Percentiles rank a stretch among this genome's conserved stretches.
Evolutionary conservation across 2,888 invertebrate species (phyloP).

Genomic region (Agelastica alni): DNA sequence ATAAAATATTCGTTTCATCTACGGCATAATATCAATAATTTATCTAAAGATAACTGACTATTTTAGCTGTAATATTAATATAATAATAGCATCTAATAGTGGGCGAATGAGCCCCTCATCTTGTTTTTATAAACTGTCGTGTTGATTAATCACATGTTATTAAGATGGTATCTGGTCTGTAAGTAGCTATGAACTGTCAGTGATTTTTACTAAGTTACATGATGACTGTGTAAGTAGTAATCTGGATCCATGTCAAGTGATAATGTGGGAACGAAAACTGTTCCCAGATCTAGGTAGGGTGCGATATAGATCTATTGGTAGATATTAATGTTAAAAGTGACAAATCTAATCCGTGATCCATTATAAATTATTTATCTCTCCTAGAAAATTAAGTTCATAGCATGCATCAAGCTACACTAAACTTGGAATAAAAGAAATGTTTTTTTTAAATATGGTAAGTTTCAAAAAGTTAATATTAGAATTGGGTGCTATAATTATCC

Average conservation of each 20-base stretch:
- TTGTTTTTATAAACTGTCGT: neutral
- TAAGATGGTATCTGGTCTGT: neutral
- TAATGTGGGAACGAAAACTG: constrained; percentile 3
- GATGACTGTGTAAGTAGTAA: constrained; percentile 1
- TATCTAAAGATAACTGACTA: no score
- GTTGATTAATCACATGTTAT: neutral
- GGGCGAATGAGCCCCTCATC: neutral
- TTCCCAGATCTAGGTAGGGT: neutral
- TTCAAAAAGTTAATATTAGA: no score
- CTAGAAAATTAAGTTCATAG: no score
- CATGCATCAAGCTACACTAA: no score
- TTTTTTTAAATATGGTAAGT: no score
- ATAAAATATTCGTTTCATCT: no score
- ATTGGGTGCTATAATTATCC: no score
- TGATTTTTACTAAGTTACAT: neutral
- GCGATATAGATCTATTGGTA: neutral
- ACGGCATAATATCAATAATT: no score
- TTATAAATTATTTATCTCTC: no score
- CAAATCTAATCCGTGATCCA: neutral
- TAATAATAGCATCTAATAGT: neutral
- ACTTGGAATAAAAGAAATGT: no score
- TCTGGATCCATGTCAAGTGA: constrained; percentile 6
- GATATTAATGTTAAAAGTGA: neutral
- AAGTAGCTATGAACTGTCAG: constrained; percentile 2
- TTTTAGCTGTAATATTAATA: no score